Conservation (phyloP, 2,888 invertebrate genomes). For the Agriopis leucophaearia region DNA sequence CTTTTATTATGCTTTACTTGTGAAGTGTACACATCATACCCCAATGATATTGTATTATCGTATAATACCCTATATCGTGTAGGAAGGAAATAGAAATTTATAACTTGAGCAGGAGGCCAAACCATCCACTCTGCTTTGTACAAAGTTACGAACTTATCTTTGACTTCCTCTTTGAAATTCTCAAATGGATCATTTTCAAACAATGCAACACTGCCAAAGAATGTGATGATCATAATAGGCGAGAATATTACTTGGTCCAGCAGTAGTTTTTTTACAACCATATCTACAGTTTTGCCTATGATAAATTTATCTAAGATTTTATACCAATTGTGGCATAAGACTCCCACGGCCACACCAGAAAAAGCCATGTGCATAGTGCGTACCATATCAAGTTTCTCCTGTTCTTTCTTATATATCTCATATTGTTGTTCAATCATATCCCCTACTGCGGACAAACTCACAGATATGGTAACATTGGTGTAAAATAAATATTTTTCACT, state of each 20-base stretch:
- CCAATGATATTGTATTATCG: conserved; percentile 94
- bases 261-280: conserved; percentile 92
- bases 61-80: conserved; percentile 95
- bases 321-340: conserved; percentile 96
- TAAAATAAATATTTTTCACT: conserved; percentile 90
- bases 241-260: conserved; percentile 95
- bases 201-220: conserved; percentile 92
- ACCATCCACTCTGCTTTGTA: conserved; percentile 96
- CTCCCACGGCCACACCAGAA: conserved; percentile 92
- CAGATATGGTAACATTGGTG: conserved; percentile 94
- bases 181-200: conserved; percentile 88
- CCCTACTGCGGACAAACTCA: conserved; percentile 91
- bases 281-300: conserved; percentile 89
- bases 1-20: conserved; percentile 89
- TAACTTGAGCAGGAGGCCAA: conserved; percentile 97
- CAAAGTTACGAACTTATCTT: conserved; percentile 91
- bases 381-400: conserved; percentile 86
- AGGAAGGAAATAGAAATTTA: conserved; percentile 96
- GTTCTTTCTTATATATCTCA: conserved; percentile 89
- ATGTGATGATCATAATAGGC: conserved; percentile 92
- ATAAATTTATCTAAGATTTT: conserved; percentile 91
- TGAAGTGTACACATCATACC: conserved; percentile 95
- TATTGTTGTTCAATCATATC: conserved; percentile 94
- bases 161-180: conserved; percentile 90
- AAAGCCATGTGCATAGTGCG: conserved; percentile 93